Base-by-base conservation (phyloP, 2,113 vertebrate genomes). In the Carassius carassius region DNA sequence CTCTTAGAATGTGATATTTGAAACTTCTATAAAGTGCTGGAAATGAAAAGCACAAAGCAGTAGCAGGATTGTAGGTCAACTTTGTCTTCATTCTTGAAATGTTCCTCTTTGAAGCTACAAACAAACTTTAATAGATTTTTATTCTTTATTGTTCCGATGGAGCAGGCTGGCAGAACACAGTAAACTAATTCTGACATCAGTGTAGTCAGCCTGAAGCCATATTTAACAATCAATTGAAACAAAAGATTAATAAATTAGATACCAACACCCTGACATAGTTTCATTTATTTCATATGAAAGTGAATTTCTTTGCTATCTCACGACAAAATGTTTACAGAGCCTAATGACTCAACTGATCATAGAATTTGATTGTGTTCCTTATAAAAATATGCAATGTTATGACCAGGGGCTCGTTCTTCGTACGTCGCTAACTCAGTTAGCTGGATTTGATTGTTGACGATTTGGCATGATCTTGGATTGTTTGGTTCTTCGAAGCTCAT, bases 171-270 rank as follows among this genome's bases (percentile, higher is more conserved):
- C n/a, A 54, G 62, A 21, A 25, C 82, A 76, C 58, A 77, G 82
- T 63, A 58, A 82, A 23, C 83, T 85, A 84, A 81, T 60, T 72
- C 16, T 77, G 74, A 35, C 51, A 74, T 82, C 56, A 41, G 87
- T 88, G 86, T 67, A 74, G 88, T 89, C 84, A 81, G 89, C 92
- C 90, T 47, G 44, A 85, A 91, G 92, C 85, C 89, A 73, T 78
- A 78, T 92, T 91, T 91, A 81, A 88, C 89, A 88, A 73, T 90
- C 86, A 83, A 86, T 85, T 81, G 86, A 90, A 80, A 88, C 86
- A 83, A 75, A 54, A 89, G 89, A 93, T 94, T 91, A 92, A 93
- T 93, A 91, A 92, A 92, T 92, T 88, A 89, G 90, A 93, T 93
- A 91, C 88, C 86, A 89, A 88, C 89, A 89, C 89, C 89, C 87